Evolutionary conservation across 2,888 invertebrate genomes (phyloP).

Genomic region (Bugulina stolonifera): DNA sequence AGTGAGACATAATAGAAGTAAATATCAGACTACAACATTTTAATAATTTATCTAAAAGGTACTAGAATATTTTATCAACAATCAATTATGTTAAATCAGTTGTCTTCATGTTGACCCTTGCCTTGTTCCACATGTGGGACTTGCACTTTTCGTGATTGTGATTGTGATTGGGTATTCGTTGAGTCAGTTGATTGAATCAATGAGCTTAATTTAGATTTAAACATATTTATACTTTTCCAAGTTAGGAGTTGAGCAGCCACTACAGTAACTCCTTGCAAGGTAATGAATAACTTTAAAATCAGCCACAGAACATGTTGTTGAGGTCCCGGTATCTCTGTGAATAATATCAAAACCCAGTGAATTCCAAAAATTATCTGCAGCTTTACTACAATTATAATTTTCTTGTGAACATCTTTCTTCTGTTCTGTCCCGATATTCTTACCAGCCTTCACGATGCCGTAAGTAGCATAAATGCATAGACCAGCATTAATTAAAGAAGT

Average conservation of each 20-base stretch:
- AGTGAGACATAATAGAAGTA: too few species aligned
- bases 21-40: too few species aligned
- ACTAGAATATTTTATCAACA: too few species aligned
- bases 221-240: not conserved
- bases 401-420: not conserved
- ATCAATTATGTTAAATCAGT: too few species aligned
- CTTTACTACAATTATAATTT: constrained; percentile 6
- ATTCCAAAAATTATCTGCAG: not conserved
- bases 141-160: too few species aligned
- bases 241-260: not conserved
- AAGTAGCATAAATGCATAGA: not conserved
- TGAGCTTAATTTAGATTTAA: not conserved
- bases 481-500: not conserved
- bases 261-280: not conserved
- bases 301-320: not conserved
- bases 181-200: not conserved
- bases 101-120: too few species aligned
- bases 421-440: not conserved
- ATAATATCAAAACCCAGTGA: not conserved
- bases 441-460: not conserved
- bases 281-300: not conserved
- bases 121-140: too few species aligned
- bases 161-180: too few species aligned
- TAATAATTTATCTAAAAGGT: too few species aligned
- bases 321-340: not conserved